These are phyloP conservation scores for Cephus pulcher DNA, from an alignment of 2,888 invertebrate genomes.

Conservation along the genomic window DNA sequence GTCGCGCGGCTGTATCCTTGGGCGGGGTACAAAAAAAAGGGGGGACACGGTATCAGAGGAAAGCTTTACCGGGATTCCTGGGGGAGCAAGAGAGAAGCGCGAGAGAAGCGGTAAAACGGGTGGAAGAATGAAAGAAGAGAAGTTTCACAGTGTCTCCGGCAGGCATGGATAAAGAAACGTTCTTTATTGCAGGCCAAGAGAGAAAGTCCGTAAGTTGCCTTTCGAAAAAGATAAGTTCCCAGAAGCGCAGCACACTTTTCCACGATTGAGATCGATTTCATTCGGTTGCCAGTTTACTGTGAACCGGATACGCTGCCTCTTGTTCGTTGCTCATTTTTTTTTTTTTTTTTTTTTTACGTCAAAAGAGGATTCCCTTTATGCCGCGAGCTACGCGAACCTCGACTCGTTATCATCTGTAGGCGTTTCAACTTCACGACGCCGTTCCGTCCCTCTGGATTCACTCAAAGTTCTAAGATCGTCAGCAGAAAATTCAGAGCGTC, in stretches of 20 bases:
- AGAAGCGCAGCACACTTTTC: background rate
- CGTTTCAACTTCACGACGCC: background rate
- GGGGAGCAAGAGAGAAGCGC: background rate
- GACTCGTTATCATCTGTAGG: background rate
- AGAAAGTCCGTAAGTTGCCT: background rate
- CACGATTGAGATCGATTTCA: background rate
- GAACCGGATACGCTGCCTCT: background rate
- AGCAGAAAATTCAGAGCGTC: background rate
- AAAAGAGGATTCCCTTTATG: background rate
- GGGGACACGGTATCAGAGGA: background rate
- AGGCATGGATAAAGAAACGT: background rate
- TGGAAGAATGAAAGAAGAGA: background rate
- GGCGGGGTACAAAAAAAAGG: background rate
- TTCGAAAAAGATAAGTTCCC: background rate
- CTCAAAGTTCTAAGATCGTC: conserved; percentile 2
- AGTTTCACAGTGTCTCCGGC: background rate
- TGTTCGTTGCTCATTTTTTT: background rate
- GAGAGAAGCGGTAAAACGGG: background rate
- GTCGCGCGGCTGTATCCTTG: conserved; percentile 31
- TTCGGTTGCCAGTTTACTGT: background rate
- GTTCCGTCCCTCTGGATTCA: background rate
- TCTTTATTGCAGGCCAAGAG: background rate
- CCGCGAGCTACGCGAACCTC: background rate
- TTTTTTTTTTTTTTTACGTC: background rate
- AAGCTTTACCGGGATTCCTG: background rate